Evolutionary conservation across 2,113 vertebrate genomes (phyloP).

Genomic region (Pithys albifrons): DNA sequence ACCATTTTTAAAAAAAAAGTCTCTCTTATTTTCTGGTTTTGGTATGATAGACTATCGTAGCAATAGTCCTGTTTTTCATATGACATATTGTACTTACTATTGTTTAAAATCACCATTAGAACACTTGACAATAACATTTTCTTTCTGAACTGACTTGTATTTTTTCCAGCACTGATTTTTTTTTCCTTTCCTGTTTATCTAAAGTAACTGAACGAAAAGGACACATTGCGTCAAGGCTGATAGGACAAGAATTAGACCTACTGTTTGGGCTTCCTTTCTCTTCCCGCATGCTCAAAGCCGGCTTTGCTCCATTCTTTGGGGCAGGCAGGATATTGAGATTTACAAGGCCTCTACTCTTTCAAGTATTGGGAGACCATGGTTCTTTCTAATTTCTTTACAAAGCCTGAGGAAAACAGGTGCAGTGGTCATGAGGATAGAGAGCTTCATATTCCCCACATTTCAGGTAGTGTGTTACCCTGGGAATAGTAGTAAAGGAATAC

Average conservation of each 20-base stretch:
- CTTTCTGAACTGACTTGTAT: constrained; percentile 57
- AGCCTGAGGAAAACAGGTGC: neutral
- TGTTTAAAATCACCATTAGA: constrained; percentile 65
- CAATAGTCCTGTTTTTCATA: neutral
- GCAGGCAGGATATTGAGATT: constrained; percentile 34
- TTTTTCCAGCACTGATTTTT: constrained; percentile 67
- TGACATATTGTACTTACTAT: constrained; percentile 43
- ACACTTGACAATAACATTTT: constrained; percentile 65
- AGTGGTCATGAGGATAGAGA: neutral
- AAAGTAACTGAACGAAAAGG: constrained; percentile 64
- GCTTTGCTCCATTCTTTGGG: constrained; percentile 30
- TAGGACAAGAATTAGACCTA: constrained; percentile 55
- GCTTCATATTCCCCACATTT: neutral
- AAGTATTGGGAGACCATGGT: neutral
- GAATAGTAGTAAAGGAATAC: neutral
- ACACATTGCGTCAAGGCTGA: constrained; percentile 55
- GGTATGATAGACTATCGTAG: neutral
- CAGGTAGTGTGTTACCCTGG: neutral
- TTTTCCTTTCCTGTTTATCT: constrained; percentile 76
- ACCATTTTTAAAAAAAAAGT: neutral
- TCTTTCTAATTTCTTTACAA: constrained; percentile 16
- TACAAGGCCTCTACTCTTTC: constrained; percentile 20
- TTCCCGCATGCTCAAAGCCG: neutral
- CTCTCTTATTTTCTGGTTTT: neutral
- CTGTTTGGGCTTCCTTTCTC: constrained; percentile 46